phyloP scores from a whole-genome alignment of 2,113 vertebrate species.

The Crotalus helleri region DNA sequence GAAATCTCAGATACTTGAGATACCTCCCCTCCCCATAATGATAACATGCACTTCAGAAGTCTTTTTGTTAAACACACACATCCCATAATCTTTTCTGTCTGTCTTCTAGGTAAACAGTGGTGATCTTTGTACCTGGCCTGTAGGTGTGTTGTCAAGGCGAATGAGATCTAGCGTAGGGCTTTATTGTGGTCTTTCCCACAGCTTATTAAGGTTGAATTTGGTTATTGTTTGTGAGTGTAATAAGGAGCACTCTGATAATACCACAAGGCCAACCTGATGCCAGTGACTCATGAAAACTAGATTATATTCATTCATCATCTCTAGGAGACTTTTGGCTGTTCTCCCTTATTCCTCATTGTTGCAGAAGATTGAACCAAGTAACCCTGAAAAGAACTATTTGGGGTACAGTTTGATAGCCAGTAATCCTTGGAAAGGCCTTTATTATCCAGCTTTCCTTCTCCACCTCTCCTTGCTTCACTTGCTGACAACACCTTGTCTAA shows the following conservation, averaged over 20 bases:
- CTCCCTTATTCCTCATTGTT: not conserved
- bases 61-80: constrained; percentile 38
- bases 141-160: constrained; percentile 72
- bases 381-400: not conserved
- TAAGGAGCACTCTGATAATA: constrained; percentile 59
- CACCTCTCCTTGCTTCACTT: not conserved
- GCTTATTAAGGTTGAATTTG: constrained; percentile 66
- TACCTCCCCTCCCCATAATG: not conserved
- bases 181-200: constrained; percentile 64
- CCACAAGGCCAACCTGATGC: constrained; percentile 59
- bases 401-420: not conserved
- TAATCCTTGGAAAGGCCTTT: not conserved
- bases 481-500: constrained; percentile 44
- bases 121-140: constrained; percentile 64
- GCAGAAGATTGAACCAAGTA: rapidly evolving
- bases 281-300: constrained; percentile 53
- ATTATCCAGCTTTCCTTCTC: not conserved
- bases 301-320: constrained; percentile 32
- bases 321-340: constrained; percentile 26
- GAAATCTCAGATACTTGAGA: not conserved
- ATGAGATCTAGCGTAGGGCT: constrained; percentile 64
- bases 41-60: constrained; percentile 54
- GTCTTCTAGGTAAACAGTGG: constrained; percentile 58
- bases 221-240: constrained; percentile 64
- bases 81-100: constrained; percentile 48